Conservation (phyloP, 2,888 invertebrate species). For the Pegoplata infirma region DNA sequence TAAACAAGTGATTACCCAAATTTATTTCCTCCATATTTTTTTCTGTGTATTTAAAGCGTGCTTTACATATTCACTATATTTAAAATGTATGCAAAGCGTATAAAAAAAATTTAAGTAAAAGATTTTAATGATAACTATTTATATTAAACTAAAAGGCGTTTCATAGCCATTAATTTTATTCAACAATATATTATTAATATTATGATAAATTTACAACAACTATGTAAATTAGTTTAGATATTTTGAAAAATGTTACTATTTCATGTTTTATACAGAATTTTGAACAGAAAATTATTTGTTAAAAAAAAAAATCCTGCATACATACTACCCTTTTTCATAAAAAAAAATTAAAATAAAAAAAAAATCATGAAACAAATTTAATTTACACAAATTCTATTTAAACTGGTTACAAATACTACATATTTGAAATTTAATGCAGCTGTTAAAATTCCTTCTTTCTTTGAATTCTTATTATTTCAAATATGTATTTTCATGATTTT, state of each 20-base stretch:
- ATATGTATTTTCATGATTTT: slow-evolving; percentile 52
- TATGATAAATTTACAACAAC: slow-evolving; percentile 32
- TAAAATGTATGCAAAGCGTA: too few relatives aligned
- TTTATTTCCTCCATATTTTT: too few relatives aligned
- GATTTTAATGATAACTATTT: background rate
- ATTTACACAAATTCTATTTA: slow-evolving; percentile 51
- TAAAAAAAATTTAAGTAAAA: background rate
- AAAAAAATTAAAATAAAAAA: background rate
- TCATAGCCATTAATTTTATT: slow-evolving; percentile 21
- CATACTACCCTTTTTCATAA: slow-evolving; percentile 45
- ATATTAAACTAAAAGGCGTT: slow-evolving; percentile 30
- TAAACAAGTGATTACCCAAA: too few relatives aligned
- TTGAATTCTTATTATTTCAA: slow-evolving; percentile 42
- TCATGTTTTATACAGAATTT: slow-evolving; percentile 4
- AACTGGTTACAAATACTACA: slow-evolving; percentile 62
- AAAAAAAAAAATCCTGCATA: slow-evolving; percentile 5
- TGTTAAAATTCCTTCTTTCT: slow-evolving; percentile 56
- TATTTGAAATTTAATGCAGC: slow-evolving; percentile 46
- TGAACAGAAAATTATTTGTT: slow-evolving; percentile 8
- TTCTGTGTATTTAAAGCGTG: too few relatives aligned
- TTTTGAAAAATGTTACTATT: slow-evolving; percentile 58
- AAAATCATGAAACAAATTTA: slow-evolving; percentile 22
- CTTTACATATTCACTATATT: too few relatives aligned
- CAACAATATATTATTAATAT: slow-evolving; percentile 29
- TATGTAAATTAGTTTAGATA: slow-evolving; percentile 44